A percentile compares a stretch with the other conserved stretches of the same genome.
These are phyloP conservation scores for Ridgeia piscesae DNA, from an alignment of 1,140 invertebrate species.

Conservation along the genomic window DNA sequence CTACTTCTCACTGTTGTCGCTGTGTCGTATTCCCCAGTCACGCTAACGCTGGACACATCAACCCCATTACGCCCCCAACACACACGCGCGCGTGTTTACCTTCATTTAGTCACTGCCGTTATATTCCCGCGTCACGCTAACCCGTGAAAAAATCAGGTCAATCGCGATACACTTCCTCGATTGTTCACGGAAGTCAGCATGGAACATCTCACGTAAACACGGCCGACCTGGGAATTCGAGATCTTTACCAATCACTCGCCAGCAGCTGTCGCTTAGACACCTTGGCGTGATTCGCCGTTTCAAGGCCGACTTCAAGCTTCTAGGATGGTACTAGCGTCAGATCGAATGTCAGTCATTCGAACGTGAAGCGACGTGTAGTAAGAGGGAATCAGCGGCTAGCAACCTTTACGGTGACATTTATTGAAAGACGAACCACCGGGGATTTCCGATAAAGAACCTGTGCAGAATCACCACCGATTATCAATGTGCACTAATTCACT, in stretches of 20 bases:
- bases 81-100: no score
- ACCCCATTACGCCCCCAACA: no score
- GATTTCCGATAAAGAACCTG: neutral
- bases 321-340: neutral
- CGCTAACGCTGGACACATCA: no score
- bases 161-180: no score
- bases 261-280: neutral
- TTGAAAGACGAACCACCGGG: neutral
- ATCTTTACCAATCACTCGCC: neutral
- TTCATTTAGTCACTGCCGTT: no score
- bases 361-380: neutral
- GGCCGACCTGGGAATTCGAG: neutral
- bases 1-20: no score
- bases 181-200: neutral
- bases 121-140: no score
- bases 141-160: no score
- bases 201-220: neutral
- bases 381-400: neutral
- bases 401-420: neutral
- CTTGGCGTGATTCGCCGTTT: neutral
- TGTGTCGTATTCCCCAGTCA: no score
- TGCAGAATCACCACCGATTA: neutral
- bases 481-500: neutral
- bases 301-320: neutral
- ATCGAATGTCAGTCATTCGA: neutral